Conservation (phyloP, 1,140 invertebrate genomes). For the Metopolophium dirhodum region DNA sequence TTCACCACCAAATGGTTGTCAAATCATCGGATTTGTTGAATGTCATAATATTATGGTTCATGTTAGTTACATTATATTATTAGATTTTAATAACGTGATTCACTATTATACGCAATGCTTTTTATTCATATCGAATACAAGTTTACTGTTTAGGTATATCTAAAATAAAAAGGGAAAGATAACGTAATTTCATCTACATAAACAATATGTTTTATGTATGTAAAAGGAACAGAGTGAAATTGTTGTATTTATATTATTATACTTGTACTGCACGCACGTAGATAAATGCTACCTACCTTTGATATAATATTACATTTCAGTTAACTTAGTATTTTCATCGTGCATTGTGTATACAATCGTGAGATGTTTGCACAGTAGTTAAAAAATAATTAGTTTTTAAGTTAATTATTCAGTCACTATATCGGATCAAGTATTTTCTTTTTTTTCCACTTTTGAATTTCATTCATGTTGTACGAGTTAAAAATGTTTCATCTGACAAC, state of each 20-base stretch:
- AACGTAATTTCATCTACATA: background rate
- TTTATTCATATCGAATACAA: background rate
- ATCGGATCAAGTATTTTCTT: background rate
- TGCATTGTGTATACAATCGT: background rate
- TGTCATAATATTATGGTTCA: background rate
- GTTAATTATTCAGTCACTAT: conserved; percentile 18
- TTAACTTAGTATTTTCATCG: background rate
- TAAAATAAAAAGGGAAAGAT: background rate
- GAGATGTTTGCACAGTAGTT: background rate
- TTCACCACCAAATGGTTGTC: background rate
- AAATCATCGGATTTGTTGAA: background rate
- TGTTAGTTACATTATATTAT: background rate
- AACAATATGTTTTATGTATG: background rate
- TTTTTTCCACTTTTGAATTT: background rate
- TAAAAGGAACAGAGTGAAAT: background rate
- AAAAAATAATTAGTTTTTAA: background rate
- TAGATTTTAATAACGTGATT: background rate
- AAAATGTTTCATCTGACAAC: background rate
- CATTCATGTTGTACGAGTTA: background rate
- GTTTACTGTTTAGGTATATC: background rate
- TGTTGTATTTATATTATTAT: background rate
- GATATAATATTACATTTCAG: background rate
- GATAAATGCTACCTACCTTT: background rate
- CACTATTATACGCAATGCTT: background rate
- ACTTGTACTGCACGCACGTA: background rate